Conservation (phyloP, 2,888 invertebrate genomes). For the Nomada ruficornis region DNA sequence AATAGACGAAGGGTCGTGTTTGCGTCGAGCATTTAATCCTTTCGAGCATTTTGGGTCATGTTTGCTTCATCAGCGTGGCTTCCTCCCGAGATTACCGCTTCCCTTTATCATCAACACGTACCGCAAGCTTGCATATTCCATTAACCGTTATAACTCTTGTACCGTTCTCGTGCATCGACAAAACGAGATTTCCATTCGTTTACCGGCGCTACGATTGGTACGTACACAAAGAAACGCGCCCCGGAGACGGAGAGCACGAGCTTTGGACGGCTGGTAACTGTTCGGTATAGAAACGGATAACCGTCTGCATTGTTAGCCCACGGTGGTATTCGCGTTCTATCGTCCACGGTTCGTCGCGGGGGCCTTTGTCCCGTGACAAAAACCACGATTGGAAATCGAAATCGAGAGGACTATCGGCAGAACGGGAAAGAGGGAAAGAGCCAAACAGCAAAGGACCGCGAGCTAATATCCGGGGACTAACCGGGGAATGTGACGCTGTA, state of each 20-base stretch:
- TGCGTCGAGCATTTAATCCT: neutral
- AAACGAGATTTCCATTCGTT: constrained; percentile 30
- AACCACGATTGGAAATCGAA: constrained; percentile 61
- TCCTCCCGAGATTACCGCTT: constrained; percentile 24
- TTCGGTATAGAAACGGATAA: constrained; percentile 36
- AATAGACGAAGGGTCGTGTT: neutral
- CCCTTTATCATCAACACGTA: neutral
- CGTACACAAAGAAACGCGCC: neutral
- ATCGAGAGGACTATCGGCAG: constrained; percentile 29
- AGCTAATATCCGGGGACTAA: constrained; percentile 41
- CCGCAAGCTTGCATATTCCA: neutral
- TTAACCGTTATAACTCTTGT: too few relatives aligned
- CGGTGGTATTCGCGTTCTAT: constrained; percentile 39
- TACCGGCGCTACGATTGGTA: neutral
- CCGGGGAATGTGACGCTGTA: constrained; percentile 16
- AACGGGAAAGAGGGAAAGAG: constrained; percentile 2
- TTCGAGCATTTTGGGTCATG: constrained; percentile 14
- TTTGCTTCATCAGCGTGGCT: neutral
- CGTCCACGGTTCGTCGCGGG: constrained; percentile 38
- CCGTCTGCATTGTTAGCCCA: constrained; percentile 39
- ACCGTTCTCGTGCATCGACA: too few relatives aligned
- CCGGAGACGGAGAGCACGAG: neutral
- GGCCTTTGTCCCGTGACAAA: constrained; percentile 53
- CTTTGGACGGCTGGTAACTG: constrained; percentile 28
- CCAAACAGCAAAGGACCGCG: constrained; percentile 6